These are phyloP conservation scores for Cephus cinctus DNA, from an alignment of 1,140 invertebrate species.

Conservation along the genomic window DNA sequence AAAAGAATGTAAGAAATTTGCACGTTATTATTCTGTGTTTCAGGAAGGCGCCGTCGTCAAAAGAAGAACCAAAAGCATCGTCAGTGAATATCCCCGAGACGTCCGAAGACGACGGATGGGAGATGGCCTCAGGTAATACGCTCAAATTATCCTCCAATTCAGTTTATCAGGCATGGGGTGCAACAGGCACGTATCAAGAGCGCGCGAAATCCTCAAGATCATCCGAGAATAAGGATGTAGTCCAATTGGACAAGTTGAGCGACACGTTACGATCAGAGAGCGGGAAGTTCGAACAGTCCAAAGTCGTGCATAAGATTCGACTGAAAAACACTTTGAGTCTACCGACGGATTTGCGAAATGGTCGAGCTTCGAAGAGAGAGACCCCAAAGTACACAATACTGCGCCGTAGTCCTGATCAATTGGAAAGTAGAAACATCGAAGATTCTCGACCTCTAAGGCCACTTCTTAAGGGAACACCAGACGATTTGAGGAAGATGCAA, in stretches of 20 bases:
- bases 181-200: neutral
- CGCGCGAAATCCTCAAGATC: neutral
- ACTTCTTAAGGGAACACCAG: neutral
- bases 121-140: constrained; percentile 39
- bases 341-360: neutral
- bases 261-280: neutral
- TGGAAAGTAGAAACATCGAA: neutral
- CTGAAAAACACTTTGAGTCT: neutral
- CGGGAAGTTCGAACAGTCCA: neutral
- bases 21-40: constrained; percentile 5
- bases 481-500: neutral
- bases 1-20: too few species aligned
- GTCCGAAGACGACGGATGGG: constrained; percentile 33
- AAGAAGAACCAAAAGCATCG: constrained; percentile 1
- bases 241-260: neutral
- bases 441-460: neutral
- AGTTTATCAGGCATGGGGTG: too few species aligned
- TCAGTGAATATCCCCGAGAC: neutral
- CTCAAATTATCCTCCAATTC: too few species aligned
- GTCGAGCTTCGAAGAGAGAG: neutral
- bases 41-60: constrained; percentile 1
- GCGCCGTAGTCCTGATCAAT: neutral
- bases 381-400: constrained; percentile 3
- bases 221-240: too few species aligned
- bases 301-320: neutral